Evolutionary conservation across 1,140 invertebrate genomes (phyloP).

Genomic region (Drosophila sp.): DNA sequence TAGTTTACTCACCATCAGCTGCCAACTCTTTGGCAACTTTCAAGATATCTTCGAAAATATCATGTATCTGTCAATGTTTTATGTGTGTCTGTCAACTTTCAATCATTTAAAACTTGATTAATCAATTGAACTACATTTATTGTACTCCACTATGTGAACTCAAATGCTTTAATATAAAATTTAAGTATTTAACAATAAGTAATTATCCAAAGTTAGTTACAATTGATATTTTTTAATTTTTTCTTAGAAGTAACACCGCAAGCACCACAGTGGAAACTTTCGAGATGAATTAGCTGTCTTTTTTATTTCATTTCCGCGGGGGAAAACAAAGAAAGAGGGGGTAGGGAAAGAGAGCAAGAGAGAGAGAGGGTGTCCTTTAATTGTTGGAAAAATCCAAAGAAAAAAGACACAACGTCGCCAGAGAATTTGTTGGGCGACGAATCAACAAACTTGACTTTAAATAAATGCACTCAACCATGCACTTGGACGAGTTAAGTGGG

Average conservation of each 20-base stretch:
- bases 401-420: conserved; percentile 9
- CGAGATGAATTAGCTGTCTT: conserved; percentile 46
- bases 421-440: conserved; percentile 62
- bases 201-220: conserved; percentile 11
- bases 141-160: too few species aligned
- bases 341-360: neutral
- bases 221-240: neutral
- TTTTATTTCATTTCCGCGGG: conserved; percentile 34
- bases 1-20: conserved; percentile 20
- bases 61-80: too few species aligned
- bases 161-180: neutral
- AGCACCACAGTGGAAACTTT: neutral
- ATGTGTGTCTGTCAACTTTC: too few species aligned
- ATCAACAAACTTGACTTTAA: conserved; percentile 73
- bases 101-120: too few species aligned
- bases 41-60: neutral
- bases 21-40: conserved; percentile 8
- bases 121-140: too few species aligned
- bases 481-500: conserved; percentile 57
- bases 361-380: conserved; percentile 11
- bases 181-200: neutral
- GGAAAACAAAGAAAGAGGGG: conserved; percentile 11
- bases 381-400: conserved; percentile 2
- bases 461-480: conserved; percentile 73
- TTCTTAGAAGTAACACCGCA: neutral